Conservation (phyloP, 2,797 vertebrate species). For the Neosilurus hyrtlii region DNA sequence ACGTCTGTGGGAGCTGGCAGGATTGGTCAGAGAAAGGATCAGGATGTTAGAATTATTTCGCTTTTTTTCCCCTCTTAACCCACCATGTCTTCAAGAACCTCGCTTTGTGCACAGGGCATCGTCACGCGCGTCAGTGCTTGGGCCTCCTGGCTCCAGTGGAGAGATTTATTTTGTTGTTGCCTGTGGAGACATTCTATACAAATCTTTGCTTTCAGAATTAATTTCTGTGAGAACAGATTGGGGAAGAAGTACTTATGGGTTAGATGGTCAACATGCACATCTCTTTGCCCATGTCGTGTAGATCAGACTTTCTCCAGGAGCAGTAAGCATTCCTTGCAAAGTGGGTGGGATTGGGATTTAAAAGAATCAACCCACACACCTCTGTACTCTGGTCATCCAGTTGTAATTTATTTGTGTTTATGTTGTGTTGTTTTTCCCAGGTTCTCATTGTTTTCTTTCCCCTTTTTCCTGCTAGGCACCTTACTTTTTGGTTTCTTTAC, state of each 20-base stretch:
- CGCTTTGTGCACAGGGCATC: background rate
- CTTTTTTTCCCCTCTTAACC: background rate
- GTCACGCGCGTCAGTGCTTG: no score
- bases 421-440: background rate
- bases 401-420: background rate
- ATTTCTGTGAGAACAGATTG: background rate
- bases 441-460: background rate
- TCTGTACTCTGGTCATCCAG: no score
- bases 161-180: no score
- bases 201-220: no score
- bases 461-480: slow-evolving; percentile 64
- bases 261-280: background rate
- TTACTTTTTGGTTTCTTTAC: slow-evolving; percentile 85
- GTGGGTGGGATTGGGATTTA: background rate
- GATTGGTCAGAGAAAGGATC: no score
- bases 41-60: no score
- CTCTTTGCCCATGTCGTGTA: background rate
- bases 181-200: no score
- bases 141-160: no score
- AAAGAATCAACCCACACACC: background rate
- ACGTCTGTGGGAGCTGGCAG: background rate
- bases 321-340: background rate
- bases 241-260: background rate
- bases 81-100: background rate
- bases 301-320: background rate